phyloP scores from a whole-genome alignment of 2,113 vertebrate species.

The Ibidorhyncha struthersii region DNA sequence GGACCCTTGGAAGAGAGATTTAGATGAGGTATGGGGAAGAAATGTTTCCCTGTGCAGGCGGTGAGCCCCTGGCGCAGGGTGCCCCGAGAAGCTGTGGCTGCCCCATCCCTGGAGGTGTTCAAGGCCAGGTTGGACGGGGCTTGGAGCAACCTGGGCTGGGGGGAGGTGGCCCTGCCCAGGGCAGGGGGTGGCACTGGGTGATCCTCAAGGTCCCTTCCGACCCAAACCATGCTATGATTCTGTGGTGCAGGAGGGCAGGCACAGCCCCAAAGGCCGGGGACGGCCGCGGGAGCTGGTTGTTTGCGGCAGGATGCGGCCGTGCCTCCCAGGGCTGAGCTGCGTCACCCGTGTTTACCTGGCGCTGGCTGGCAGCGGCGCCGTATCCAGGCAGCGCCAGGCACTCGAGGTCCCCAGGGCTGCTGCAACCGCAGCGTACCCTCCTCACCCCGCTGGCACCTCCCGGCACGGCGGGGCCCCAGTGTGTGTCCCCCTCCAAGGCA shows the following conservation, averaged over 20 bases:
- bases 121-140: too few species aligned
- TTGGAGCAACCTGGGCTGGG: too few species aligned
- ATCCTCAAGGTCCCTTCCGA: too few species aligned
- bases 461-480: not conserved
- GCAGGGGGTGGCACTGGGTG: too few species aligned
- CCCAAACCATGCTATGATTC: too few species aligned
- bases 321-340: not conserved
- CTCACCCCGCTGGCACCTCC: not conserved
- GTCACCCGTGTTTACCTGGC: not conserved
- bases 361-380: not conserved
- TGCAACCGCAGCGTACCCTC: accelerated
- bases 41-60: too few species aligned
- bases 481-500: not conserved
- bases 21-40: too few species aligned
- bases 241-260: too few species aligned
- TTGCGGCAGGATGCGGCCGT: not conserved
- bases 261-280: not conserved
- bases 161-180: too few species aligned
- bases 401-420: not conserved
- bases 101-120: too few species aligned
- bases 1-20: not conserved
- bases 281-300: accelerated
- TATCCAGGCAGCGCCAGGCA: not conserved
- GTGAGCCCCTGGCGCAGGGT: too few species aligned
- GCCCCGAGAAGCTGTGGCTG: too few species aligned